Percentiles rank a stretch among this genome's conserved stretches.
Evolutionary conservation across 2,797 vertebrate species (phyloP).

Genomic region (Podarcis lilfordi): DNA sequence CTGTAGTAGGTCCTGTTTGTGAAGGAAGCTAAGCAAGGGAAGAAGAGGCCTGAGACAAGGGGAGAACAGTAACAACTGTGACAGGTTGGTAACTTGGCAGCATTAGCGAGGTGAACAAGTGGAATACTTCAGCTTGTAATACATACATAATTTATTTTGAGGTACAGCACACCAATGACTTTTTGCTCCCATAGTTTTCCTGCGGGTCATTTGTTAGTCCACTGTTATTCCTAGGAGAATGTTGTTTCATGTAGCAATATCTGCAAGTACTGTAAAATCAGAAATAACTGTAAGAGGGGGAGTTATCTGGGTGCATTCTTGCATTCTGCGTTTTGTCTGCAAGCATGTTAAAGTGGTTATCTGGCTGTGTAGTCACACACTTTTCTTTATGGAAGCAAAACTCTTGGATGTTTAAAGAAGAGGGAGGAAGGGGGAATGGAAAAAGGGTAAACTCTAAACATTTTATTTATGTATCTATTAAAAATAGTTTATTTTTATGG

Average conservation of each 20-base stretch:
- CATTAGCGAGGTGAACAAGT: background rate
- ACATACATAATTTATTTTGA: slow-evolving; percentile 75
- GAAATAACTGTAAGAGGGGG: slow-evolving; percentile 65
- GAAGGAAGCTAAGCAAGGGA: background rate
- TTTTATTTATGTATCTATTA: slow-evolving; percentile 81
- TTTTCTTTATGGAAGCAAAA: slow-evolving; percentile 68
- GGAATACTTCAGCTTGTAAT: background rate
- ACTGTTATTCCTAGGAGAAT: slow-evolving; percentile 31
- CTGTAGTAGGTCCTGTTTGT: background rate
- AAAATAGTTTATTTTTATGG: slow-evolving; percentile 80
- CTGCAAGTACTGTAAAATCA: slow-evolving; percentile 74
- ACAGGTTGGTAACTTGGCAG: background rate
- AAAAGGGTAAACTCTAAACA: slow-evolving; percentile 60
- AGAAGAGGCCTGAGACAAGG: background rate
- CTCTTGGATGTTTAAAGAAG: slow-evolving; percentile 38
- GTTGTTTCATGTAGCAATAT: slow-evolving; percentile 67
- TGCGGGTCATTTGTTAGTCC: background rate
- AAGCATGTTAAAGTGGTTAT: slow-evolving; percentile 68
- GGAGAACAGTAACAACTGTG: background rate
- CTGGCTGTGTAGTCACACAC: slow-evolving; percentile 56
- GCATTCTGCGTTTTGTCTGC: slow-evolving; percentile 53
- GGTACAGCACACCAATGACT: slow-evolving; percentile 48
- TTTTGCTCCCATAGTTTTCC: slow-evolving; percentile 44
- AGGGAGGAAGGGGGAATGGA: background rate
- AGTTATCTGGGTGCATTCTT: slow-evolving; percentile 54